Evolutionary conservation across 2,797 vertebrate species (phyloP).

Genomic region (Chanos chanos): DNA sequence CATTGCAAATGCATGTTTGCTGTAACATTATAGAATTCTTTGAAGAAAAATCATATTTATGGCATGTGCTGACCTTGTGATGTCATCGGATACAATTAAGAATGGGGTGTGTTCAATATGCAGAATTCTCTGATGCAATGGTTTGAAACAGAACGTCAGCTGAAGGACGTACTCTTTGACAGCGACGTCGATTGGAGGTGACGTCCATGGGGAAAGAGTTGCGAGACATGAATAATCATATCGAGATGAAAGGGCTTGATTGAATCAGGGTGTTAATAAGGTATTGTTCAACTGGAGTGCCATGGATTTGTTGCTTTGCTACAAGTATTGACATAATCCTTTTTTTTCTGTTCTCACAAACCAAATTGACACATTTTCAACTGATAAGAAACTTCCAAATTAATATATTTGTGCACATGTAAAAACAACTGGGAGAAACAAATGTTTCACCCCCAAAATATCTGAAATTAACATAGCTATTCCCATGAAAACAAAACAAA

Average conservation of each 20-base stretch:
- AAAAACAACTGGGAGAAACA: conserved; percentile 1
- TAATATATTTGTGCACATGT: conserved; percentile 22
- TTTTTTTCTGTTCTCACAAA: neutral
- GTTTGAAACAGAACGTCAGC: conserved; percentile 12
- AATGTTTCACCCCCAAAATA: conserved; percentile 1
- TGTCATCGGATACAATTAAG: conserved; percentile 10
- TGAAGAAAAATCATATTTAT: neutral
- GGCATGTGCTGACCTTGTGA: conserved; percentile 23
- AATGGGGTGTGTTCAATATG: conserved; percentile 42
- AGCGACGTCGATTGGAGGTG: conserved; percentile 24
- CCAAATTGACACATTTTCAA: conserved; percentile 23
- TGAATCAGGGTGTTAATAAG: conserved; percentile 23
- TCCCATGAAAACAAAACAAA: no score
- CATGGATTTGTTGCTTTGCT: conserved; percentile 8
- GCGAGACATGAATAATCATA: conserved; percentile 34
- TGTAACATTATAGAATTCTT: neutral
- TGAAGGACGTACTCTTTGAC: conserved; percentile 22
- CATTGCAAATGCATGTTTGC: conserved; percentile 32
- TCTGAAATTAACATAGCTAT: neutral
- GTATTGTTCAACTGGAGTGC: conserved; percentile 5
- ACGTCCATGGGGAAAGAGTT: conserved; percentile 6
- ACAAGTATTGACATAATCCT: neutral
- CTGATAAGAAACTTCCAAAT: conserved; percentile 21
- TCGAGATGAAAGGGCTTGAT: conserved; percentile 33
- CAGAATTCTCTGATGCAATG: conserved; percentile 40